These are phyloP conservation scores for Leptopilina myrica DNA, from an alignment of 2,888 invertebrate genomes.

Conservation along the genomic window DNA sequence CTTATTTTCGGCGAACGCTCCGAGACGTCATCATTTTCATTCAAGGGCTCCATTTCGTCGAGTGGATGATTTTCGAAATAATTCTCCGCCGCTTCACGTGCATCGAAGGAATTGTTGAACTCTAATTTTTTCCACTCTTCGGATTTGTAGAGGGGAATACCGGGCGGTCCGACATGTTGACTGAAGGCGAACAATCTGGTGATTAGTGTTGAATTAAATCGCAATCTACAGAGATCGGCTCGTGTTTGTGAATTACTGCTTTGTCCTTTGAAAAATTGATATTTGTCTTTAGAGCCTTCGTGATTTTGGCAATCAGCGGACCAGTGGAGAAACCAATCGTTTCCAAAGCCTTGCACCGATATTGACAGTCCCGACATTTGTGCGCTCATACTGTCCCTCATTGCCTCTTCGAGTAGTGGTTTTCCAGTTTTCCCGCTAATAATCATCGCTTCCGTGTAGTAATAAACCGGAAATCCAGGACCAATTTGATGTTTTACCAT, in stretches of 20 bases:
- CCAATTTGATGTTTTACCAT: constrained; percentile 85
- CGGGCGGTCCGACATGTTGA: constrained; percentile 84
- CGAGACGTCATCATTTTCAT: constrained; percentile 59
- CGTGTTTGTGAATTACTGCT: constrained; percentile 62
- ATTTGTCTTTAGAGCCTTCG: constrained; percentile 78
- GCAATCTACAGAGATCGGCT: constrained; percentile 83
- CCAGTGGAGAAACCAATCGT: constrained; percentile 89
- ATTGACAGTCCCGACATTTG: constrained; percentile 81
- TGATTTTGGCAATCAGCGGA: constrained; percentile 81
- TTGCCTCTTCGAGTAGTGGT: constrained; percentile 79
- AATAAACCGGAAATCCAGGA: constrained; percentile 85
- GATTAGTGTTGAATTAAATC: constrained; percentile 84
- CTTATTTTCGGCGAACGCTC: constrained; percentile 61
- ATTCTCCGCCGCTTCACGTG: constrained; percentile 76
- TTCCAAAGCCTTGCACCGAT: constrained; percentile 81
- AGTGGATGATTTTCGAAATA: constrained; percentile 61
- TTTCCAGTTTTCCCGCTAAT: constrained; percentile 81
- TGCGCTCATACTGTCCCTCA: constrained; percentile 81
- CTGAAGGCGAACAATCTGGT: constrained; percentile 83
- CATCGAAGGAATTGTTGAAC: constrained; percentile 77
- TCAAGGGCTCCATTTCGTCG: constrained; percentile 52
- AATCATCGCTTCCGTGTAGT: constrained; percentile 82
- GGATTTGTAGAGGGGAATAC: constrained; percentile 84
- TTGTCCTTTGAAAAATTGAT: constrained; percentile 75
- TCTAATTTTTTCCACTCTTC: constrained; percentile 74